These are phyloP conservation scores for Drosophila setosimentum DNA, from an alignment of 2,888 invertebrate species.

Conservation along the genomic window DNA sequence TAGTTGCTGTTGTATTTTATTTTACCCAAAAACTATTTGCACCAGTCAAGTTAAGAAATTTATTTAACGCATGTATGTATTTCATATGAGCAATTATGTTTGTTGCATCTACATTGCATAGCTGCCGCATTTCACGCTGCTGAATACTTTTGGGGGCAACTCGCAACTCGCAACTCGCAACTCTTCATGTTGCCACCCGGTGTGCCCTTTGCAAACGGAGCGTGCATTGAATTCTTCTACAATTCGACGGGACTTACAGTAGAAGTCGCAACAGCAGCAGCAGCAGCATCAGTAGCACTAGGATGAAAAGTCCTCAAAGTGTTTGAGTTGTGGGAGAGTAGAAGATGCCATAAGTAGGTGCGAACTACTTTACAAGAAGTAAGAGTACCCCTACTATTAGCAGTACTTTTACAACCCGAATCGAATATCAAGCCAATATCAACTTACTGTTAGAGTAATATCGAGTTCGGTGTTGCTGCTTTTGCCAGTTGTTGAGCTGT, in stretches of 20 bases:
- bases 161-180: conserved; percentile 31
- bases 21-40: conserved; percentile 58
- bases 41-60: conserved; percentile 46
- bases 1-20: neutral
- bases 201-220: conserved; percentile 13
- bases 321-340: neutral
- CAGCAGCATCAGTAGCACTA: neutral
- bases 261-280: too few relatives aligned
- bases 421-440: too few relatives aligned
- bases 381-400: neutral
- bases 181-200: conserved; percentile 8
- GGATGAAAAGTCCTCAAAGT: neutral
- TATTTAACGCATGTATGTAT: conserved; percentile 31
- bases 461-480: conserved; percentile 7
- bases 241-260: neutral
- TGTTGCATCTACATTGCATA: conserved; percentile 43
- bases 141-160: conserved; percentile 55
- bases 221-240: conserved; percentile 3
- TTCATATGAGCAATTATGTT: conserved; percentile 43
- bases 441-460: conserved; percentile 10
- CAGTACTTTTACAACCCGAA: neutral
- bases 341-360: too few relatives aligned
- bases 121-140: conserved; percentile 46
- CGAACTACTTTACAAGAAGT: neutral
- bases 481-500: conserved; percentile 22